Conservation (phyloP, 2,797 vertebrate genomes). For the Pseudomugil gertrudae region DNA sequence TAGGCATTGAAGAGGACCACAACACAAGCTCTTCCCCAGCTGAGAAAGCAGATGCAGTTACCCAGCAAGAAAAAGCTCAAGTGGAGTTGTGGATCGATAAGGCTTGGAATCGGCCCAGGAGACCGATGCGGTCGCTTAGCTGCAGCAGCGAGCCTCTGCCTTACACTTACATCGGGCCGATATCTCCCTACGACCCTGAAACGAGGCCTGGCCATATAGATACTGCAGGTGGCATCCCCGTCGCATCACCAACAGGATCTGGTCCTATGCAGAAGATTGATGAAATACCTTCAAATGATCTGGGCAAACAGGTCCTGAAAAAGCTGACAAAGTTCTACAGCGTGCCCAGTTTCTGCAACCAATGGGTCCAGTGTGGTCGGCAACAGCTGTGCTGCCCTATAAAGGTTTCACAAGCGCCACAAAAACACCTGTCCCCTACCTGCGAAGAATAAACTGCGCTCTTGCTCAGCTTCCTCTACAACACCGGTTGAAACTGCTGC, state of each 20-base stretch:
- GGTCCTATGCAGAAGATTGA: constrained; percentile 78
- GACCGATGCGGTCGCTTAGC: constrained; percentile 87
- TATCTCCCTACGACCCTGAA: constrained; percentile 44
- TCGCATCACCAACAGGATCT: constrained; percentile 37
- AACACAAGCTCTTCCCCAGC: background rate
- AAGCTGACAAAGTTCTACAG: constrained; percentile 94
- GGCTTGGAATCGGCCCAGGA: constrained; percentile 80
- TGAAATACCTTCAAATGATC: constrained; percentile 79
- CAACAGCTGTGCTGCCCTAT: constrained; percentile 89
- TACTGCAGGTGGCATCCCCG: constrained; percentile 12
- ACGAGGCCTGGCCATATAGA: constrained; percentile 23
- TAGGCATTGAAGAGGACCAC: constrained; percentile 29
- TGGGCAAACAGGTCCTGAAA: constrained; percentile 86
- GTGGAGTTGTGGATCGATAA: constrained; percentile 80
- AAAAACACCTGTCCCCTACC: constrained; percentile 65
- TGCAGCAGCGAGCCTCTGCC: constrained; percentile 87
- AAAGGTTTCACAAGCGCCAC: constrained; percentile 75
- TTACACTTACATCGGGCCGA: constrained; percentile 29
- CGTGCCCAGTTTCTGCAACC: constrained; percentile 90
- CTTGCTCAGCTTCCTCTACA: constrained; percentile 49
- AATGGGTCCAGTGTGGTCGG: constrained; percentile 85
- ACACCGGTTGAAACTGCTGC: constrained; percentile 42
- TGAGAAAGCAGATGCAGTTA: constrained; percentile 32
- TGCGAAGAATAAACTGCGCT: constrained; percentile 69
- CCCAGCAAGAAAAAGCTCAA: constrained; percentile 50